Base-by-base conservation (phyloP, 2,888 invertebrate species). In the Leucophenga maculata region DNA sequence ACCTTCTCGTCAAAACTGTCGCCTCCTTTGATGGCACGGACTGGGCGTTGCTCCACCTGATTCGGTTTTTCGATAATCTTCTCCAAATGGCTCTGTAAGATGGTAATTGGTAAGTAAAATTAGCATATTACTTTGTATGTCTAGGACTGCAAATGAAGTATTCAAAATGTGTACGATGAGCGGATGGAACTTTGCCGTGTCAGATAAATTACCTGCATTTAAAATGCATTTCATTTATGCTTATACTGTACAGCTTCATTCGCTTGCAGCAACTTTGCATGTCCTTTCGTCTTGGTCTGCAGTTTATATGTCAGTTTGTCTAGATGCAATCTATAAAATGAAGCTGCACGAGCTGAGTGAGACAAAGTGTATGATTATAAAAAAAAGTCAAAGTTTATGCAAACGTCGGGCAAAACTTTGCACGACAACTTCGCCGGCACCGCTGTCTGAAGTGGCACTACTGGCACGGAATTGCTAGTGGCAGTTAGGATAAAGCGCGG, bases 11-110 rank as follows among this genome's bases (percentile, higher is more conserved):
- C 91, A 69, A 92, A 88, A 85, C 93, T 92, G 77, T 93, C 93
- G 82, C 93, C 92, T 75, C 92, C 91, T 74, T 91, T 91, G 74
- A 93, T 92, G 83, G 83, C 80, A 3, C 86, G 86, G 72, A 69
- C 75, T 69, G 83, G 86, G 52, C 90, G 88, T 65, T 90, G 86
- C 18, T 81, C 77, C 48, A 72, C 87, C 77, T 86, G 72, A 90
- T 92, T 93, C 0, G 95, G 95, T 77, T 95, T 91, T 87, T 96
- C 95, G 70, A 96, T 92, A 85, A 97, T 96, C 82, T 94, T 94
- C 85, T 95, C 95, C 77, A 96, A 89, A 86, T 95, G 95, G 85
- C 93, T 95, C 95, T 96, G 90, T 62, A 85, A 81, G 59, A 20
- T 48, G 46, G 69, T 72, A 26, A 57, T 22, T 14, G 8, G 14